Conservation (phyloP, 2,113 vertebrate genomes). For the Corydoras maculifer region DNA sequence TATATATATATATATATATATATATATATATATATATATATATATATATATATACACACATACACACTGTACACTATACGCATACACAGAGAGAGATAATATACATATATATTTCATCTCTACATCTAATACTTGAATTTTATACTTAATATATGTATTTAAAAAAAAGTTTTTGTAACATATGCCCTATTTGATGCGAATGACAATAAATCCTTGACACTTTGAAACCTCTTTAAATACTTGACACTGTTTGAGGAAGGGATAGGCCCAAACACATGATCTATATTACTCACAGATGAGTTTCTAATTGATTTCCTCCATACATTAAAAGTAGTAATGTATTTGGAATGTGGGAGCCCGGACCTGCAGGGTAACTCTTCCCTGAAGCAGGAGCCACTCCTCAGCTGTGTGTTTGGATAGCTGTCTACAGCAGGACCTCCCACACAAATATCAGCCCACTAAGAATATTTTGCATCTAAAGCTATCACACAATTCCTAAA, state of each 20-base stretch:
- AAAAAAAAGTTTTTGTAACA: too few relatives aligned
- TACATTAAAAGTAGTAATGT: not conserved
- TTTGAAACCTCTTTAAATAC: too few relatives aligned
- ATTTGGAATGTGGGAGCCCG: not conserved
- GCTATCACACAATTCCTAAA: not conserved
- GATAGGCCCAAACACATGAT: conserved; percentile 8
- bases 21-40: too few relatives aligned
- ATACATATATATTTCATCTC: too few relatives aligned
- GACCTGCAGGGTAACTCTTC: conserved; percentile 11
- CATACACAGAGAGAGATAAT: too few relatives aligned
- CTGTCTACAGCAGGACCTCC: conserved; percentile 19
- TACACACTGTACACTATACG: too few relatives aligned
- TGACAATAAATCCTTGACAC: too few relatives aligned
- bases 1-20: too few relatives aligned
- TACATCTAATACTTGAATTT: too few relatives aligned
- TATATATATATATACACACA: too few relatives aligned
- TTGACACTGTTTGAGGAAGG: not conserved
- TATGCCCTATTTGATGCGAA: too few relatives aligned
- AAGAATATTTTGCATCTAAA: not conserved
- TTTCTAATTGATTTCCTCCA: not conserved
- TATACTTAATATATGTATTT: too few relatives aligned
- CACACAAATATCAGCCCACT: not conserved
- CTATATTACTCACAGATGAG: not conserved
- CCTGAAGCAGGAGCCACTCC: not conserved
- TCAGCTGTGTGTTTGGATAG: conserved; percentile 17